phyloP scores from a whole-genome alignment of 2,888 invertebrate species.

The Orthosia cruda region DNA sequence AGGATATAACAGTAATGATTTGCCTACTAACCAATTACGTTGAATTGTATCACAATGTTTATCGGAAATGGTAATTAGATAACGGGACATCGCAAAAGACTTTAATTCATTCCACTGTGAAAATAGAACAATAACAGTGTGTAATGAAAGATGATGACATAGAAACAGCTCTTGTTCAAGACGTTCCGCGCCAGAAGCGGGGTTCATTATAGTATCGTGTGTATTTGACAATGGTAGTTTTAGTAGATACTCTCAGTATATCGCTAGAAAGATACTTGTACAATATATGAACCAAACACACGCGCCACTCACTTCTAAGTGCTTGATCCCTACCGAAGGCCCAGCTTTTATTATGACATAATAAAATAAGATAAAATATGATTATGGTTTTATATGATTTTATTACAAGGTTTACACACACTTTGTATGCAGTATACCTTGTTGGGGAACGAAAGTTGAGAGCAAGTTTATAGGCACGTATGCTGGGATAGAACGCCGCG shows the following conservation, averaged over 20 bases:
- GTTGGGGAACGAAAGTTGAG: constrained; percentile 30
- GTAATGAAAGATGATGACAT: neutral
- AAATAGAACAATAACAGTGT: neutral
- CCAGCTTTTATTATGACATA: constrained; percentile 33
- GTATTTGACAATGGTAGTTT: constrained; percentile 16
- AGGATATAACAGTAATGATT: constrained; percentile 22
- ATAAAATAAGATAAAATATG: constrained; percentile 12
- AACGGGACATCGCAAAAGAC: neutral
- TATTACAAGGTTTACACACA: constrained; percentile 2
- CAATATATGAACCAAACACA: constrained; percentile 21
- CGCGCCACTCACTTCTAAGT: constrained; percentile 6
- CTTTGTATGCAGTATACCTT: constrained; percentile 24
- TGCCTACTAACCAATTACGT: constrained; percentile 9
- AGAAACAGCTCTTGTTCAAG: neutral
- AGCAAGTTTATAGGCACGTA: constrained; percentile 51
- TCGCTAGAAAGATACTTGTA: neutral
- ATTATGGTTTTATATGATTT: constrained; percentile 22
- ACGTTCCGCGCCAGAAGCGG: neutral
- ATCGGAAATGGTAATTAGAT: constrained; percentile 3
- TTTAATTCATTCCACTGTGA: neutral
- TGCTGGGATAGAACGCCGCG: constrained; percentile 43
- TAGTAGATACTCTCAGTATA: neutral
- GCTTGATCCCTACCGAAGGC: constrained; percentile 30
- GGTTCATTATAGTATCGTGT: neutral
- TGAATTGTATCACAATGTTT: constrained; percentile 17